phyloP scores from a whole-genome alignment of 2,113 vertebrate species.

The Eulemur macaco region DNA sequence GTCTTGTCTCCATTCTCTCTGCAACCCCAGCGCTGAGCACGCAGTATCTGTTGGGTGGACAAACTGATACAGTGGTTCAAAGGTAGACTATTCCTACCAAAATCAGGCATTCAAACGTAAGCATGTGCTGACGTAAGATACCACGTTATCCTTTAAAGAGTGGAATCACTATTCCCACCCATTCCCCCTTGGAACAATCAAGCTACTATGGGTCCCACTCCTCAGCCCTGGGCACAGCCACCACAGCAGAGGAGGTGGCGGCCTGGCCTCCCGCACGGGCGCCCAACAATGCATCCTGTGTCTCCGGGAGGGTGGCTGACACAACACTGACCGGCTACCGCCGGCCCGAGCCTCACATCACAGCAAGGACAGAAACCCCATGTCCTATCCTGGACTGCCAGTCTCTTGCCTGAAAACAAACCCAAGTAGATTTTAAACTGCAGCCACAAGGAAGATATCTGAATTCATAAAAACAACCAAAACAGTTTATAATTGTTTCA shows the following conservation, averaged over 20 bases:
- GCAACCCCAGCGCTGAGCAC: background rate
- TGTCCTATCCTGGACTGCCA: fast-evolving
- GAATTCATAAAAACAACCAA: background rate
- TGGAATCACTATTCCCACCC: background rate
- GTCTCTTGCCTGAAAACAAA: background rate
- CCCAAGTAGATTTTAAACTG: background rate
- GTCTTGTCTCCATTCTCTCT: background rate
- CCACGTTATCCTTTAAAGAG: background rate
- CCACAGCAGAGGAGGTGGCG: fast-evolving
- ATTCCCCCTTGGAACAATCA: no score
- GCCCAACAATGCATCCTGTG: no score
- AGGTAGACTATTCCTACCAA: background rate
- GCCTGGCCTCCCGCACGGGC: no score
- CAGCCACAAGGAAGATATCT: background rate
- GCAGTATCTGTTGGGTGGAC: background rate
- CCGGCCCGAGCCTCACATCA: background rate
- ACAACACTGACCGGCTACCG: background rate
- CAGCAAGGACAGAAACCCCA: background rate
- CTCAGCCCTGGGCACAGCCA: no score
- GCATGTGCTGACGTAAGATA: background rate
- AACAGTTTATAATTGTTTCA: background rate
- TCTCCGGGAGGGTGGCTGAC: background rate
- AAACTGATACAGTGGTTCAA: fast-evolving
- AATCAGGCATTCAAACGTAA: fast-evolving
- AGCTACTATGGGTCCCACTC: background rate